Percentiles rank a stretch among this genome's conserved stretches.
Conservation (phyloP, 2,113 vertebrate genomes). For the Syngnathus scovelli region DNA sequence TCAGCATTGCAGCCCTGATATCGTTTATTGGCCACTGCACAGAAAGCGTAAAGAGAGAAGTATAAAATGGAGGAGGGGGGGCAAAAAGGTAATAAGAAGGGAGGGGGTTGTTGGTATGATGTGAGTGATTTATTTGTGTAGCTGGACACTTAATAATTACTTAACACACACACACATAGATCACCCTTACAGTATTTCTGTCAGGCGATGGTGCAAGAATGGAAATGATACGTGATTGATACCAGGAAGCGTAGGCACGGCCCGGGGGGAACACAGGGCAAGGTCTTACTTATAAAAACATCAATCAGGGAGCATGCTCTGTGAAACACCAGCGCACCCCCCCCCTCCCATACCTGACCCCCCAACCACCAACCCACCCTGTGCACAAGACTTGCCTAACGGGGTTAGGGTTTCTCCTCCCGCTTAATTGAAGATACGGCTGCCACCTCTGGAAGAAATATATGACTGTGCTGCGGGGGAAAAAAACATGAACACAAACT, state of each 20-base stretch:
- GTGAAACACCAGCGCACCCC: conserved; percentile 46
- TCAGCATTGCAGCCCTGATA: conserved; percentile 18
- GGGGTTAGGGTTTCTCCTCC: conserved; percentile 31
- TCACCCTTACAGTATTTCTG: conserved; percentile 77
- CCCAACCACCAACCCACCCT: conserved; percentile 11
- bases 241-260: conserved; percentile 63
- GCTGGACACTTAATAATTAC: conserved; percentile 76
- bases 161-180: conserved; percentile 68
- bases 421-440: conserved; percentile 51
- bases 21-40: conserved; percentile 20
- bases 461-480: conserved; percentile 8
- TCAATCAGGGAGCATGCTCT: conserved; percentile 66
- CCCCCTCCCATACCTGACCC: background rate
- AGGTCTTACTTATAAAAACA: conserved; percentile 78
- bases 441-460: conserved; percentile 22
- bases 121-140: conserved; percentile 70
- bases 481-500: conserved; percentile 3
- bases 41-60: conserved; percentile 33
- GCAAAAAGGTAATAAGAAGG: conserved; percentile 27
- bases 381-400: conserved; percentile 33
- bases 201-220: conserved; percentile 64
- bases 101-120: conserved; percentile 26
- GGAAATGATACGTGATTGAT: conserved; percentile 77
- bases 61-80: conserved; percentile 11
- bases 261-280: conserved; percentile 62